Percentiles rank a stretch among this genome's conserved stretches.
phyloP scores from a whole-genome alignment of 2,888 invertebrate species.

The Melinopterus prodromus region DNA sequence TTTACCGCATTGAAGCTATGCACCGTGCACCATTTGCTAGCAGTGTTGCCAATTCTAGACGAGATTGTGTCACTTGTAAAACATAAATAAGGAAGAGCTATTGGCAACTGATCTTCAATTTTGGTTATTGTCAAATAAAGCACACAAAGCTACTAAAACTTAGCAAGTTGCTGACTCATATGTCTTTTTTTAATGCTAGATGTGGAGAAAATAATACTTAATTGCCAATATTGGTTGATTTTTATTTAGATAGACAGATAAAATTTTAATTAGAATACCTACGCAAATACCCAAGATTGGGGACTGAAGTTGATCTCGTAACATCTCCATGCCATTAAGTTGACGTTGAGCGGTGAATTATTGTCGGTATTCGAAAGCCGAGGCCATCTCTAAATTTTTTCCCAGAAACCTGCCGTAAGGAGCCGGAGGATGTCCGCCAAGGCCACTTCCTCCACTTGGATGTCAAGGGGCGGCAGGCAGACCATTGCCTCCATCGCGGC shows the following conservation, averaged over 20 bases:
- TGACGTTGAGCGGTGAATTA: not conserved
- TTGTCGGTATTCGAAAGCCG: not conserved
- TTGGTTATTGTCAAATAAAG: not conserved
- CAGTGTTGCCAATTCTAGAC: not conserved
- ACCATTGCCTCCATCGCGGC: no score
- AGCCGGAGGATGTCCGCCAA: no score
- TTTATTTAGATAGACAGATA: no score
- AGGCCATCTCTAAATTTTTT: not conserved
- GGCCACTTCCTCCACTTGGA: no score
- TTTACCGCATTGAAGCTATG: conserved; percentile 23
- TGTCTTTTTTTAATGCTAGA: no score
- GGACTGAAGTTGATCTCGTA: conserved; percentile 4
- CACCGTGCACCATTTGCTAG: not conserved
- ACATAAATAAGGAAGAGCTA: no score
- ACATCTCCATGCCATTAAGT: not conserved
- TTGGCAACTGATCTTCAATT: no score
- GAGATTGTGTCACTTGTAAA: no score
- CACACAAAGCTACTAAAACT: not conserved
- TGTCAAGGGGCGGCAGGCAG: no score
- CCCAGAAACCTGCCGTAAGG: no score
- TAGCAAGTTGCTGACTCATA: not conserved
- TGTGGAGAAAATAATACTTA: no score
- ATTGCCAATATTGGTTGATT: no score
- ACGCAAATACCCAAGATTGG: not conserved
- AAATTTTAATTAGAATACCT: not conserved